Base-by-base conservation (phyloP, 35 echinoderm and acorn worm species). In the Diadema setosum region DNA sequence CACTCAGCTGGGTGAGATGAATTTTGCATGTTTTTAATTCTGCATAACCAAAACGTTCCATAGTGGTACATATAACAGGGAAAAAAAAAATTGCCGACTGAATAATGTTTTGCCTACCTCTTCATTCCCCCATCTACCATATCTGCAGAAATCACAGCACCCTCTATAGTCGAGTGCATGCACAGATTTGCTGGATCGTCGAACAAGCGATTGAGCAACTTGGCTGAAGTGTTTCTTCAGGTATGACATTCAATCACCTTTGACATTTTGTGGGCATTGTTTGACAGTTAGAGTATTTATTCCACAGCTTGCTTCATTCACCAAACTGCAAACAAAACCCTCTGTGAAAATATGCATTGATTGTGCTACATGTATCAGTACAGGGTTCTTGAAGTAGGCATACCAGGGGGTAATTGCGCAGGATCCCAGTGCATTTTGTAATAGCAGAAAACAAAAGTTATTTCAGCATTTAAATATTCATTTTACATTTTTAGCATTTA, bases 161-260 rank as follows among this genome's bases (percentile, higher is more conserved):
- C 85, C 17, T 49, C 75, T 43, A 70, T 88, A 42, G 61, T 93
- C 5, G 49, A 88, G 39, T 83, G 91, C 78, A 88, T 93, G 91
- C 75, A 88, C 31, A 49, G 85, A 26, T 93, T 93, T 70, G 14
- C 80, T 32, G 40, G 39, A 65, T 87, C 91, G 30, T 50, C 56
- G 12, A 84, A 83, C 34, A 59, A 23, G 21, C 70, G 89, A 80
- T 39, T 92, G 25, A 96, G 94, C 42, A 96, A 96, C 80, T 57
- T 96, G 27, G 89, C 94, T 17, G 58, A 58, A 26, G 61, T 95
- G 17, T 95, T 95, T 64, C 60, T 95, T 18, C 61, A 94, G 87
- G 92, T 94, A 81, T 45, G 42, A n/a, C n/a, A n/a, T n/a, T 50
- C 11, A 4, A 80, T 9, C 39, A 8, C 23, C 60, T 65, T 5